Conservation (phyloP, 92 coral and sea anemone species). For the Pocillopora grandis region DNA sequence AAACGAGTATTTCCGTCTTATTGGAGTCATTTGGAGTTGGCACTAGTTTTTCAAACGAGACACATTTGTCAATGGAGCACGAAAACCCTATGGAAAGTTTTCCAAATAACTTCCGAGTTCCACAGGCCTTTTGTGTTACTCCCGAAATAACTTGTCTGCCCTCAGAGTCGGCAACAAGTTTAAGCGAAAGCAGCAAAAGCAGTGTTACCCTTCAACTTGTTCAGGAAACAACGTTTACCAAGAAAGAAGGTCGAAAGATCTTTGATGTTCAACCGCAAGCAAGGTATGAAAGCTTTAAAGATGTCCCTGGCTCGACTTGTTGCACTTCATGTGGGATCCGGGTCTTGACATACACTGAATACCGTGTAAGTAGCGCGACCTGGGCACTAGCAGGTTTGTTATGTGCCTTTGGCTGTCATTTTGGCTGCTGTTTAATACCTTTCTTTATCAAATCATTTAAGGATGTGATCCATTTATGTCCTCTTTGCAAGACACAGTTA, state of each 20-base stretch:
- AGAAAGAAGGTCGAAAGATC: not conserved
- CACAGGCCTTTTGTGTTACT: not conserved
- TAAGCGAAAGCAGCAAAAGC: not conserved
- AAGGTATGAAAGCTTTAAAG: not conserved
- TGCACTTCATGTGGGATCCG: constrained; percentile 27
- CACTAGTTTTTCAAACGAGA: not conserved
- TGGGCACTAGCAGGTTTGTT: constrained; percentile 28
- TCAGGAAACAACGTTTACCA: not conserved
- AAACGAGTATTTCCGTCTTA: not conserved
- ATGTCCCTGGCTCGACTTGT: constrained; percentile 8
- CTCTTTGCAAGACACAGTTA: constrained; percentile 69
- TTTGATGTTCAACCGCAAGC: not conserved
- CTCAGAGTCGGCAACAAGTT: not conserved
- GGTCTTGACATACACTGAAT: constrained; percentile 19
- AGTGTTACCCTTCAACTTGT: not conserved
- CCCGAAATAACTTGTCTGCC: constrained; percentile 17
- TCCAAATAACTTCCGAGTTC: not conserved
- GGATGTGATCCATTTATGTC: constrained; percentile 76
- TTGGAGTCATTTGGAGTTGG: not conserved
- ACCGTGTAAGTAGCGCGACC: constrained; percentile 18
- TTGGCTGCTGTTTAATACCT: constrained; percentile 77
- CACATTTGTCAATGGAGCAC: not conserved
- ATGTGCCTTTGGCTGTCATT: constrained; percentile 61
- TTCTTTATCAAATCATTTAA: constrained; percentile 70
- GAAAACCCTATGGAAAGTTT: not conserved